Evolutionary conservation across 1,140 invertebrate species (phyloP).

Genomic region (Drosophila azteca): DNA sequence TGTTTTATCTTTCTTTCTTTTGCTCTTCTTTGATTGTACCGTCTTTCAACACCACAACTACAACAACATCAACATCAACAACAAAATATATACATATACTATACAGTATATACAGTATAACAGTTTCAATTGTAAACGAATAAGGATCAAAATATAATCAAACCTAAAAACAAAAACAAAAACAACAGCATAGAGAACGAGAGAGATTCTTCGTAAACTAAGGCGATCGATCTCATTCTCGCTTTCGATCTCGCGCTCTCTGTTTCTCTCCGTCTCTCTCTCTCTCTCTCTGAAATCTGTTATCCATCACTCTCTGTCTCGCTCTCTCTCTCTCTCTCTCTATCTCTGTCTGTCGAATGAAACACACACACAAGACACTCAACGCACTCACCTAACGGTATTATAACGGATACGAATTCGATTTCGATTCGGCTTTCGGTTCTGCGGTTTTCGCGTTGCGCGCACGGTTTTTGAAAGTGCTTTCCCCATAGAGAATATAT

Average conservation of each 20-base stretch:
- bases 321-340: conserved; percentile 21
- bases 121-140: conserved; percentile 38
- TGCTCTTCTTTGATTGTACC: conserved; percentile 56
- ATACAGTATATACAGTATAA: conserved; percentile 4
- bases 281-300: conserved; percentile 4
- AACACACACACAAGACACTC: conserved; percentile 57
- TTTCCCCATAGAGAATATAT: too few relatives aligned
- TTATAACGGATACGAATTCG: conserved; percentile 36
- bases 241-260: conserved; percentile 24
- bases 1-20: conserved; percentile 53
- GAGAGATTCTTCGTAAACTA: conserved; percentile 50
- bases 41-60: conserved; percentile 35
- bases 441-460: conserved; percentile 26
- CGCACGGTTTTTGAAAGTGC: conserved; percentile 10
- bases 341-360: conserved; percentile 31
- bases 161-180: not conserved
- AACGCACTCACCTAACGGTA: conserved; percentile 63
- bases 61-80: conserved; percentile 33
- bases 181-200: conserved; percentile 39
- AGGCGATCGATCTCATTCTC: conserved; percentile 20
- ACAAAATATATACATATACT: conserved; percentile 14
- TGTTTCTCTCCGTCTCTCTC: conserved; percentile 8
- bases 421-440: conserved; percentile 22
- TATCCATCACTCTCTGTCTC: conserved; percentile 11
- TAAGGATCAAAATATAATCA: conserved; percentile 35